A percentile compares a stretch with the other conserved stretches of the same genome.
Conservation (phyloP, 2,888 invertebrate species). For the Amphipoea oculea region DNA sequence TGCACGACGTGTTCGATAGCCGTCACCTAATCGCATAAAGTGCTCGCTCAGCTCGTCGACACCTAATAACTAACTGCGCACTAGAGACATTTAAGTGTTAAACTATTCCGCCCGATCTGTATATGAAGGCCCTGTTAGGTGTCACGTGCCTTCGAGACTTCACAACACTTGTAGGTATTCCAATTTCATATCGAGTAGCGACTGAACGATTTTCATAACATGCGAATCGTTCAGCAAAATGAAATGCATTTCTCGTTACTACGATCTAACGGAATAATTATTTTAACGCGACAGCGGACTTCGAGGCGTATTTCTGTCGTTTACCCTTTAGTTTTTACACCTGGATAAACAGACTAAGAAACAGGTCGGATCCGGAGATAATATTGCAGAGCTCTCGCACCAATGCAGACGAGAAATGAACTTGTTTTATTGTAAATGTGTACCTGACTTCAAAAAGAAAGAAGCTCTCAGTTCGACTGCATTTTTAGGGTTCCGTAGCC, state of each 20-base stretch:
- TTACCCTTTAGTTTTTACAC: background rate
- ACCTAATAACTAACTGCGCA: conserved; percentile 19
- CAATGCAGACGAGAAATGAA: background rate
- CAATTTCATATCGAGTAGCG: background rate
- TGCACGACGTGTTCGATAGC: background rate
- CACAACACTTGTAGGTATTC: background rate
- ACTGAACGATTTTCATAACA: background rate
- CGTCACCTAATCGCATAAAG: background rate
- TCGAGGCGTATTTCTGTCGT: background rate
- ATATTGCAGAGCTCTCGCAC: background rate
- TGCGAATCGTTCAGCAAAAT: background rate
- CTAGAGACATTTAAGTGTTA: background rate
- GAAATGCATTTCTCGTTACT: background rate
- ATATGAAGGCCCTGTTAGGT: background rate
- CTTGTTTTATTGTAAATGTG: background rate
- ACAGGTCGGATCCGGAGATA: background rate
- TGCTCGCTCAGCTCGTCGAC: background rate
- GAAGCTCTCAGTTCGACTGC: too few species aligned
- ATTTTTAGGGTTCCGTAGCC: too few species aligned
- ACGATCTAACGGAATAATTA: background rate
- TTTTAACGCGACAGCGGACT: background rate
- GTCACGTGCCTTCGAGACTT: background rate
- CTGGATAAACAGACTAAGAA: background rate
- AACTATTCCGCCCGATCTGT: background rate
- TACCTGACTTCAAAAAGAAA: too few species aligned